Conservation (phyloP, 1,140 invertebrate species). For the Protaetia brevitarsis region DNA sequence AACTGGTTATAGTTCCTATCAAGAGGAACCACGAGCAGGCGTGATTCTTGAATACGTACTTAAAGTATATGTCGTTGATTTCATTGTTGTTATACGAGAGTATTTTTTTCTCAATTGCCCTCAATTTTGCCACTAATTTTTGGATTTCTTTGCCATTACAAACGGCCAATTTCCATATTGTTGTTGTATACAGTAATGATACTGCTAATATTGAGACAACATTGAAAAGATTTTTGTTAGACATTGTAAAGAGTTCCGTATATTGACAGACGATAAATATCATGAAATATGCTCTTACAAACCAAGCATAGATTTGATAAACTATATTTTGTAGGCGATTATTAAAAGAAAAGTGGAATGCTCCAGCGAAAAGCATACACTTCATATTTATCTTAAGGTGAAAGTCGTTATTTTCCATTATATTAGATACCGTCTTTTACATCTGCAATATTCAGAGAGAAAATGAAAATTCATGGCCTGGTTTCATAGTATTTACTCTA, state of each 20-base stretch:
- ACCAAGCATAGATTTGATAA: slow-evolving; percentile 7
- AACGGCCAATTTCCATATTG: slow-evolving; percentile 22
- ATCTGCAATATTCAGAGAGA: too few relatives aligned
- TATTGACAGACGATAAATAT: slow-evolving; percentile 25
- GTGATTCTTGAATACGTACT: slow-evolving; percentile 19
- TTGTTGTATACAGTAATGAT: slow-evolving; percentile 25
- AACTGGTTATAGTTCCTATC: slow-evolving; percentile 12
- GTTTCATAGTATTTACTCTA: too few relatives aligned
- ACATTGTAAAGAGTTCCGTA: slow-evolving; percentile 18
- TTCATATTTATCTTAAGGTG: slow-evolving; percentile 23
- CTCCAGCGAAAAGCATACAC: slow-evolving; percentile 3
- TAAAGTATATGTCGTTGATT: slow-evolving; percentile 22
- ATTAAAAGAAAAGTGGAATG: slow-evolving; percentile 16
- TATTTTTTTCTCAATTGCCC: slow-evolving; percentile 23
- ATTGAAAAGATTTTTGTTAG: slow-evolving; percentile 21
- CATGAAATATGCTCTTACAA: slow-evolving; percentile 23
- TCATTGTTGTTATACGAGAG: slow-evolving; percentile 19
- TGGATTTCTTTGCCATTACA: slow-evolving; percentile 16
- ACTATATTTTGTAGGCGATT: background rate
- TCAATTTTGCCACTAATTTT: slow-evolving; percentile 21
- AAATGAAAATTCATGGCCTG: too few relatives aligned
- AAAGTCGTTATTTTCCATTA: slow-evolving; percentile 21
- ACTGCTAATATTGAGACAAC: slow-evolving; percentile 25
- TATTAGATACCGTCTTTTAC: background rate
- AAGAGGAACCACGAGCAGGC: slow-evolving; percentile 17